Base-by-base conservation (phyloP, 2,888 invertebrate species). In the Polylopha cassiicola region DNA sequence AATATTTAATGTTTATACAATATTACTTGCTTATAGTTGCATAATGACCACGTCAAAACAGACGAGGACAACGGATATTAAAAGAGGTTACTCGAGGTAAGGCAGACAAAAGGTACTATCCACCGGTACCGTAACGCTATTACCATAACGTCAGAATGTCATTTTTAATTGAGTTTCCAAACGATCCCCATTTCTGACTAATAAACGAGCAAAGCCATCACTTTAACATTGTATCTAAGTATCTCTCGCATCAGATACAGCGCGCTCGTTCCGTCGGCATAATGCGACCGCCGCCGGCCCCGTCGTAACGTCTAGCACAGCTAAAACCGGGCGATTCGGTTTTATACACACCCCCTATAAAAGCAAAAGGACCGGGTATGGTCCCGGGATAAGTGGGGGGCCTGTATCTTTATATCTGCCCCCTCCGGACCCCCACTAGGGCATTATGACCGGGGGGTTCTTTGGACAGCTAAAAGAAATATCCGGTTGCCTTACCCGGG, bases 381-480 rank as follows among this genome's bases (percentile, higher is more conserved):
- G 76, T 76, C 78, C 76, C 68, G 78, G 65, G 81, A 81, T 80
- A 82, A 84, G 80, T 79, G 79, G 84, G 82, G 81, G 75, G 73
- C 58, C 80, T 81, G 81, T 84, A 84, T 85, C 84, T 84, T 82
- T 84, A 84, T 85, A 85, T 84, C 82, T 79, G 73, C 75, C 79
- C 70, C 79, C 79, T 73, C 68, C 47, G 61, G 58, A 61, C 77
- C 79, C 71, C 68, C 68, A 63, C 68, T 65, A 65, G 74, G 76
- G 78, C 77, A 82, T 84, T 82, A 82, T 81, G 77, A 77, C 78
- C 77, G 82, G 82, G 81, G 74, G 82, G 80, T 75, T 77, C 81
- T 80, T 84, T 80, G 84, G 84, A 82, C 82, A 82, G 82, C 84
- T 84, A 81, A 84, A 81, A 85, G 85, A 84, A 85, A 84, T 85